Base-by-base conservation (phyloP, 2,113 vertebrate species). In the Callipepla squamata region DNA sequence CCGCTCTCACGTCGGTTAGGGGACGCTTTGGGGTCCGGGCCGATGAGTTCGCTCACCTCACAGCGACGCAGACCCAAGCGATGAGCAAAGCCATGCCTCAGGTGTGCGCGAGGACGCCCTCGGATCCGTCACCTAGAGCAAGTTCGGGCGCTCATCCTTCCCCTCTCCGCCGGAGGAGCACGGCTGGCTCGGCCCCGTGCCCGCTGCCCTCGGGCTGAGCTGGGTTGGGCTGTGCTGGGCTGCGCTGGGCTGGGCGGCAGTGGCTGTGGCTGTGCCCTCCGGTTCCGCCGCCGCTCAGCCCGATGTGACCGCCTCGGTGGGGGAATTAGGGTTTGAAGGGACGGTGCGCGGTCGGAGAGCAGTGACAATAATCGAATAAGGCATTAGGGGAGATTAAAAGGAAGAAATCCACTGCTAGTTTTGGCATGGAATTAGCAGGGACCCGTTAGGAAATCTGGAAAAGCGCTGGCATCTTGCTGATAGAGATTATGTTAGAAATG, bases 21-120 rank as follows among this genome's bases (percentile, higher is more conserved):
- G 48, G 14, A 47, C 26, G 61, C 61, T 13, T 15, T 4, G 22
- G 51, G 38, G n/a, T 42, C 13, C 44, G 51, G 38, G 4, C 28
- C 8, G 40, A 16, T 22, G 30, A 12, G 22, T 7, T 34, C 83
- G 97, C 98, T 99, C 94, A 99, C 99, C 98, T 98, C 17, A 93
- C 28, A 67, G 96, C 96, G 47, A 99, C 87, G 75, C 97, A 97
- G 0, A 98, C 75, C 95, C 98, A 99, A 93, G 97, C 94, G 89
- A 98, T 95, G 97, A 98, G 81, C 51, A 97, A 97, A 94, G 97
- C 98, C 99, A 99, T 99, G 94, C 97, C 97, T 95, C 93, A n/a
- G 96, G 61, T 77, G 76, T 15, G 86, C 75, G 96, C 86, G 85
- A 79, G 94, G 94, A 92, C 79, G 34, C 92, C 96, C 93, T 94